A percentile compares a stretch with the other conserved stretches of the same genome.
Conservation (phyloP, 1,140 invertebrate species). For the Lordiphosa collinella region DNA sequence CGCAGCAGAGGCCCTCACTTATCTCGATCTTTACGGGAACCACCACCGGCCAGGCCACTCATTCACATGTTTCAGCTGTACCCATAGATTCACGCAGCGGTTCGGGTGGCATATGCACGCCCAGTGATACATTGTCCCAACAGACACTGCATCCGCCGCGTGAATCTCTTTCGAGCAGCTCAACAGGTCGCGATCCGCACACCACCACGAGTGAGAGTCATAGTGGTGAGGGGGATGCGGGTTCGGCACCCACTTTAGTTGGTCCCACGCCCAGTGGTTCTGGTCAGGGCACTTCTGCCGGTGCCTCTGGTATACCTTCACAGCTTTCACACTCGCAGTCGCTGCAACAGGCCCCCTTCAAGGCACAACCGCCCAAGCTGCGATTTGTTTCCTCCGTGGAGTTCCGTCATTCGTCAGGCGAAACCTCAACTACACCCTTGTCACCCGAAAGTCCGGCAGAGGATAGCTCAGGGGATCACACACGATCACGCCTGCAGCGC, state of each 20-base stretch:
- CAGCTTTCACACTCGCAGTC: slow-evolving; percentile 78
- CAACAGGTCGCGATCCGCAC: slow-evolving; percentile 73
- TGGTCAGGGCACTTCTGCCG: slow-evolving; percentile 43
- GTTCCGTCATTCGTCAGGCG: slow-evolving; percentile 81
- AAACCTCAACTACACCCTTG: slow-evolving; percentile 86
- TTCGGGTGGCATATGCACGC: slow-evolving; percentile 75
- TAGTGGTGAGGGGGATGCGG: slow-evolving; percentile 66
- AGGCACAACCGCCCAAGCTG: slow-evolving; percentile 83
- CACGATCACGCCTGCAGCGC: slow-evolving; percentile 88
- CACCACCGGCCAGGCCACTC: slow-evolving; percentile 80
- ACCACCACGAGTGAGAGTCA: slow-evolving; percentile 79
- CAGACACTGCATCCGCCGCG: slow-evolving; percentile 78
- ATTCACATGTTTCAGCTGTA: slow-evolving; percentile 80
- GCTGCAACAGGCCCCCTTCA: slow-evolving; percentile 74
- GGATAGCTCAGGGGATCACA: slow-evolving; percentile 84
- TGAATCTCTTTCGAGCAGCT: slow-evolving; percentile 76
- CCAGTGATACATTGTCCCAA: slow-evolving; percentile 78
- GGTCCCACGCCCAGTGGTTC: slow-evolving; percentile 54
- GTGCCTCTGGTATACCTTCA: slow-evolving; percentile 55
- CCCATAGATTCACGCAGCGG: slow-evolving; percentile 80
- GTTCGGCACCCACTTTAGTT: slow-evolving; percentile 69
- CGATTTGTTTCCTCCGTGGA: slow-evolving; percentile 86
- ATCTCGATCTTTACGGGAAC: slow-evolving; percentile 86
- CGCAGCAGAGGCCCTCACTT: slow-evolving; percentile 85
- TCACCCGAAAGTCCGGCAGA: slow-evolving; percentile 87